Evolutionary conservation across 2,113 vertebrate species (phyloP), one percentile per base, ranked within the genome.

Genomic region (Brachyhypopomus occidentalis): DNA sequence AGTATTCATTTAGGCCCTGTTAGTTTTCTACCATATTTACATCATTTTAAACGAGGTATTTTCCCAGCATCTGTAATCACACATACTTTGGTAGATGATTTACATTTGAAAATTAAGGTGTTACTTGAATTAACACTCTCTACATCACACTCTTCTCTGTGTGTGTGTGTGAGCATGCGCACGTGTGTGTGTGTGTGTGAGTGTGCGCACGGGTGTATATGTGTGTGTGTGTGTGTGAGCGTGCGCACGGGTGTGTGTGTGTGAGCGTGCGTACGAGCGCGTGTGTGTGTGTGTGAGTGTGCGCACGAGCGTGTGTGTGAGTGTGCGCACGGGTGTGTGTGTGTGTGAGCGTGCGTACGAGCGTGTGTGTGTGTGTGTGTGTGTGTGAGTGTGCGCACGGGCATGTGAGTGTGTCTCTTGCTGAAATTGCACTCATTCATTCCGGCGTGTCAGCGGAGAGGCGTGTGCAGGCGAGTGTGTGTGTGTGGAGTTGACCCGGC

Each of bases 361-460:
- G 30, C 3, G 30, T 30, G 30, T 30, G 30, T 30, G 30, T 30
- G 30, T 30, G 30, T 2, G 30, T 2, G 30, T 2, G 30, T 2
- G 30, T 2, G 30, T 2, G 30, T 2, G 30, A 30, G 30, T 30
- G 30, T 30, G 30, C 30, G 30, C 30, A n/a, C n/a, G n/a, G n/a
- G 62, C 14, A 14, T 66, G 63, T 30, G 63, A 12, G 63, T 55
- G n/a, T 82, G 63, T 56, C 25, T 58, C 84, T 77, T 27, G 17
- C 48, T 78, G 45, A 82, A 77, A 86, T 86, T 84, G 79, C 79
- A 79, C 78, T 84, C 85, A 83, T 88, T 85, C 79, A 85, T 88
- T 85, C 75, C 81, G 72, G 8, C 0, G 41, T 85, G 81, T 78
- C 85, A 81, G 77, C 30, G 72, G 64, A 74, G 80, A 25, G 52